These are phyloP conservation scores for Agrotis exclamationis DNA, from an alignment of 2,888 invertebrate species.

Conservation along the genomic window DNA sequence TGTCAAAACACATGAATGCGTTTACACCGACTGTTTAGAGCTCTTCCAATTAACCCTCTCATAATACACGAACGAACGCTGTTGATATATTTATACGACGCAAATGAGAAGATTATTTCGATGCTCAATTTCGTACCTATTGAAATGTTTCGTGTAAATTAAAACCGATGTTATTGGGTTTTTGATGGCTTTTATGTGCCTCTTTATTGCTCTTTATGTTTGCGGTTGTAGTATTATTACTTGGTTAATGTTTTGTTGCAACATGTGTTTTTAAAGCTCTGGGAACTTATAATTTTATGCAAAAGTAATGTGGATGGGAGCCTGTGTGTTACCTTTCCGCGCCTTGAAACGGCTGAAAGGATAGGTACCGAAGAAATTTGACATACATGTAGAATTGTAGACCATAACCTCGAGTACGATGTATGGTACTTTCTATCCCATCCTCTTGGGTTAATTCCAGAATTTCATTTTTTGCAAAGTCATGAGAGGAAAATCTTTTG, in stretches of 20 bases:
- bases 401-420: background rate
- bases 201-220: conserved; percentile 8
- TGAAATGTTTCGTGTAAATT: conserved; percentile 36
- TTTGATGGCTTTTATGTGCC: conserved; percentile 12
- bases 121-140: conserved; percentile 22
- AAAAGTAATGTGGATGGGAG: no score
- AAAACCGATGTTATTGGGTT: conserved; percentile 31
- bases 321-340: background rate
- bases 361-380: background rate
- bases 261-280: conserved; percentile 15
- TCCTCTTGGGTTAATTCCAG: background rate
- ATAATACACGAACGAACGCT: conserved; percentile 20
- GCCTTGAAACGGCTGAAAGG: background rate
- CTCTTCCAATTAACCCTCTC: conserved; percentile 31
- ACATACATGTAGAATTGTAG: background rate
- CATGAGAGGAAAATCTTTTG: background rate
- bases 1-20: conserved; percentile 47
- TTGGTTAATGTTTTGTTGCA: conserved; percentile 6
- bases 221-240: background rate
- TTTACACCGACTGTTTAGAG: conserved; percentile 37
- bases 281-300: background rate
- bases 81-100: conserved; percentile 33
- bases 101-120: conserved; percentile 48
- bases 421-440: background rate
- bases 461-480: background rate